Evolutionary conservation across 2,113 vertebrate genomes (phyloP).

Genomic region (Calidris pygmaea): DNA sequence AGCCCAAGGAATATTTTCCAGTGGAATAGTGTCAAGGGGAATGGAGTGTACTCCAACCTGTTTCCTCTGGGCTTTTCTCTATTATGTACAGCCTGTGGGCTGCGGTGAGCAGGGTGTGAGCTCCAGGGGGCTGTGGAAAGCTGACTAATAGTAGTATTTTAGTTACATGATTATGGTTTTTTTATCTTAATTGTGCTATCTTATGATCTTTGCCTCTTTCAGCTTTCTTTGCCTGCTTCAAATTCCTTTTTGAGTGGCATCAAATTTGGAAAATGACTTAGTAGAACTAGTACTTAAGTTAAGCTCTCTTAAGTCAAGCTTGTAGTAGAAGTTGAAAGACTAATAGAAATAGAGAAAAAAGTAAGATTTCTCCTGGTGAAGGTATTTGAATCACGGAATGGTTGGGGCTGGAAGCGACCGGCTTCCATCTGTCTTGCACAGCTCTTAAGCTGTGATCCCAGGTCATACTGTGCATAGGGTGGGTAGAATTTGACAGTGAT

Average conservation of each 20-base stretch:
- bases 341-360: not conserved
- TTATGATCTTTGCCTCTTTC: not conserved
- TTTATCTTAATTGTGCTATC: not conserved
- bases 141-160: not conserved
- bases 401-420: not conserved
- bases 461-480: not conserved
- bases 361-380: not conserved
- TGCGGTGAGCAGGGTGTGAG: not conserved
- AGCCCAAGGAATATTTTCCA: not conserved
- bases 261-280: not conserved
- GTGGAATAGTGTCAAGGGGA: not conserved
- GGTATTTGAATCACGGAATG: not conserved
- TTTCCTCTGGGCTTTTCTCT: not conserved
- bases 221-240: not conserved
- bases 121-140: not conserved
- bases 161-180: not conserved
- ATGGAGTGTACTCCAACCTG: not conserved
- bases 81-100: not conserved
- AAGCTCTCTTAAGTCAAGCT: not conserved
- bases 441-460: not conserved
- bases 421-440: not conserved
- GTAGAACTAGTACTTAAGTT: not conserved
- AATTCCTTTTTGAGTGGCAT: not conserved
- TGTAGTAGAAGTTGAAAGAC: not conserved
- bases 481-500: not conserved